Evolutionary conservation across 2,888 invertebrate genomes (phyloP), one percentile per base, ranked within the genome.

Genomic region (Hydrotaea diabolus): DNA sequence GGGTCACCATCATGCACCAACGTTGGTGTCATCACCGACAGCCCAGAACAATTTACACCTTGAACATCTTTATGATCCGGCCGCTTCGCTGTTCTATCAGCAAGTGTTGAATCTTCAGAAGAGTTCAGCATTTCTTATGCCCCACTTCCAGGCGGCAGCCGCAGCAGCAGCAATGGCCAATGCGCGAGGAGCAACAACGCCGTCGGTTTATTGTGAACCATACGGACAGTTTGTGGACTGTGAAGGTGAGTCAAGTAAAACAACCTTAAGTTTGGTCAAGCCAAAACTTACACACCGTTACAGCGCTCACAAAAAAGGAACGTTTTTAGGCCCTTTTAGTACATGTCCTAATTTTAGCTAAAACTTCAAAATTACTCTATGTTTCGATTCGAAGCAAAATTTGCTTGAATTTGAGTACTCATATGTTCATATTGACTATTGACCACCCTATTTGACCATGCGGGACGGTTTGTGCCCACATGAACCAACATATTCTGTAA

Each of bases 191-290:
- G 88, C 88, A 2, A 89, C 88, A 17, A 87, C 88, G 0, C 89
- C 91, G 49, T 64, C 91, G 72, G 49, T 89, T 17, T 91, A 90
- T 75, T 90, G 90, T 83, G 91, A 91, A 80, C 90, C 89, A 3
- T 91, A 91, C 53, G 88, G 87, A 66, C 89, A 90, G n/a, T 91
- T 89, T 76, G 66, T 91, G 86, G 91, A 91, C 59, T 91, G 90
- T 80, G 90, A 91, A 87, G 90, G 90, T 91, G 59, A 57, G 9
- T 57, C 17, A 26, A 17, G 2, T 11, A 19, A 39, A 36, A 73
- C 31, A 2, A 7, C 31, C 31, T 2, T 31, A 2, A 7, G 31
- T n/a, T n/a, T n/a, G n/a, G n/a, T n/a, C n/a, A n/a, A n/a, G n/a
- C n/a, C n/a, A n/a, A n/a, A n/a, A n/a, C n/a, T n/a, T n/a, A n/a